Conservation (phyloP, 2,113 vertebrate species). For the Physeter macrocephalus region DNA sequence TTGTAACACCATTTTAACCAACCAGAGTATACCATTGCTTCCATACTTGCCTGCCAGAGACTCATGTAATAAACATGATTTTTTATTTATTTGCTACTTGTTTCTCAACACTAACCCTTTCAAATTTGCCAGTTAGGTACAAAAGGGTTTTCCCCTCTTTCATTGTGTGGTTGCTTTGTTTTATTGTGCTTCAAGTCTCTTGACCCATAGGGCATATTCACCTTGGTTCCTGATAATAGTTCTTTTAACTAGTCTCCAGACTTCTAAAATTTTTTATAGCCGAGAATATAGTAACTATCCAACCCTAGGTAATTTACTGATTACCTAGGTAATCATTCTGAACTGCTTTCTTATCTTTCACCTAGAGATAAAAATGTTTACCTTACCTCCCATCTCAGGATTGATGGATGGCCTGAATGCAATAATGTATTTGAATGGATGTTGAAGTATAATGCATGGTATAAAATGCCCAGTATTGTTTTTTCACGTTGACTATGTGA, state of each 20-base stretch:
- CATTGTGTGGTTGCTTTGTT: neutral
- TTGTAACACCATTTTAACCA: neutral
- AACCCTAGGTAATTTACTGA: neutral
- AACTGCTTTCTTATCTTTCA: constrained; percentile 18
- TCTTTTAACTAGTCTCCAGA: constrained; percentile 11
- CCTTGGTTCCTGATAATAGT: neutral
- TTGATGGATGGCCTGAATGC: neutral
- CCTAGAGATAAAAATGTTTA: neutral
- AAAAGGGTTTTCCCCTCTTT: neutral
- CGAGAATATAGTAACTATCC: constrained; percentile 35
- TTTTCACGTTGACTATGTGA: constrained; percentile 18
- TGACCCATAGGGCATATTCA: neutral
- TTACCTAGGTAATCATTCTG: constrained; percentile 22
- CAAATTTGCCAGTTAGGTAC: neutral
- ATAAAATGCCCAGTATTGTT: constrained; percentile 9
- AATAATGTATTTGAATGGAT: constrained; percentile 1
- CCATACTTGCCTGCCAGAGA: neutral
- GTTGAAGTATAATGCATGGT: neutral
- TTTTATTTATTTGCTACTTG: constrained; percentile 7
- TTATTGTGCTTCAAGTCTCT: constrained; percentile 5
- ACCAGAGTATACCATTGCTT: neutral
- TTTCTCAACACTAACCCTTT: neutral
- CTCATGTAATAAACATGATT: neutral
- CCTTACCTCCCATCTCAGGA: neutral
- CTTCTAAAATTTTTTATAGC: neutral